A percentile compares a stretch with the other conserved stretches of the same genome.
These are phyloP conservation scores for Choloepus hoffmanni DNA, from an alignment of 2,113 vertebrate genomes.

Conservation along the genomic window DNA sequence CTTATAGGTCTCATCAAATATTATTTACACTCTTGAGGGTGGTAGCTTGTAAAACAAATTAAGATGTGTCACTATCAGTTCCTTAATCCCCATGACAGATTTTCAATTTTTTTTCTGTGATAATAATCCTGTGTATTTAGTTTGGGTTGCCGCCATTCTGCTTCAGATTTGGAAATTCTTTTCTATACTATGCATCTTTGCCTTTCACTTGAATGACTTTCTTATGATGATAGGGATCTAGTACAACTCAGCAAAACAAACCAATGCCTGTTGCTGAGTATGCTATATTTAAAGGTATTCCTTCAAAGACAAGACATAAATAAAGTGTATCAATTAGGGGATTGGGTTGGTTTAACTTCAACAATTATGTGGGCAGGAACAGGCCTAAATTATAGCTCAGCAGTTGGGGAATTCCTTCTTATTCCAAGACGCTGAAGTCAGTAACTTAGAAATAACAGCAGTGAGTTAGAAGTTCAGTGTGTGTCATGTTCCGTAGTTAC, in stretches of 20 bases:
- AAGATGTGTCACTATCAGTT: slow-evolving; percentile 58
- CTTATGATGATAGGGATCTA: neutral
- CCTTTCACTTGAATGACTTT: slow-evolving; percentile 41
- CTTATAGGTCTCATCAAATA: slow-evolving; percentile 69
- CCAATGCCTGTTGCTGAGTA: neutral
- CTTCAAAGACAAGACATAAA: slow-evolving; percentile 67
- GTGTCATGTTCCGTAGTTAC: slow-evolving; percentile 5
- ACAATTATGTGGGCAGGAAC: slow-evolving; percentile 54
- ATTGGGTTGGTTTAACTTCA: slow-evolving; percentile 53
- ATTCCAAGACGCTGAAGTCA: slow-evolving; percentile 40
- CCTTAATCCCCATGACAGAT: slow-evolving; percentile 25
- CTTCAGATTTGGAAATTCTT: slow-evolving; percentile 47
- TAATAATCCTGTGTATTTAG: neutral
- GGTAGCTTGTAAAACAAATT: slow-evolving; percentile 78
- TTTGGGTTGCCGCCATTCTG: slow-evolving; percentile 6
- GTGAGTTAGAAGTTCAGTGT: neutral
- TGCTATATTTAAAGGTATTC: slow-evolving; percentile 39
- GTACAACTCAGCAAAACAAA: slow-evolving; percentile 51
- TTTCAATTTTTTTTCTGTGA: neutral
- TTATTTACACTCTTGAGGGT: slow-evolving; percentile 65
- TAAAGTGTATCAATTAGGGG: slow-evolving; percentile 57
- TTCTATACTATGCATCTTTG: neutral
- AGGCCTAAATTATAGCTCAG: slow-evolving; percentile 68
- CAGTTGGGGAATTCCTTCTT: slow-evolving; percentile 51
- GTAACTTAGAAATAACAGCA: slow-evolving; percentile 41